These are phyloP conservation scores for Apodemia duryi DNA, from an alignment of 2,888 invertebrate genomes.

Conservation along the genomic window DNA sequence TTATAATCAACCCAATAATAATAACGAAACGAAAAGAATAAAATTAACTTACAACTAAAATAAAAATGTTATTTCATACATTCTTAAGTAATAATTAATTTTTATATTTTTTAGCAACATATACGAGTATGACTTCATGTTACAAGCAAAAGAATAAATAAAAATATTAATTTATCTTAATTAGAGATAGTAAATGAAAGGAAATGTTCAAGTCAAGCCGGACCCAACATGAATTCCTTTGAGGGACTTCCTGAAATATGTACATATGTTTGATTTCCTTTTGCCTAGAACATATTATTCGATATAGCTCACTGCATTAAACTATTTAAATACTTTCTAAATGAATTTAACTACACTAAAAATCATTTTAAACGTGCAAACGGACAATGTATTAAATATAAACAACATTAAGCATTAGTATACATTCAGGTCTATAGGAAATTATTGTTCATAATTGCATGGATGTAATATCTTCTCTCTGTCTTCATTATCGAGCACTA, in stretches of 20 bases:
- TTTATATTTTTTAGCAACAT: neutral
- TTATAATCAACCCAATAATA: too few species aligned
- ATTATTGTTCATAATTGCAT: neutral
- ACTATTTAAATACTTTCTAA: too few species aligned
- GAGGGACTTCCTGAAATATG: slow-evolving; percentile 23
- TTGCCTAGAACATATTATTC: neutral
- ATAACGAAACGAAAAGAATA: too few species aligned
- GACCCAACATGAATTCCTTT: slow-evolving; percentile 20
- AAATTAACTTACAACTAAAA: neutral
- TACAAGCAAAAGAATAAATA: too few species aligned
- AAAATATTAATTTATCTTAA: neutral
- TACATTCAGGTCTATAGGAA: neutral
- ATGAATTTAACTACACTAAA: too few species aligned
- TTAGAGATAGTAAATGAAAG: slow-evolving; percentile 10
- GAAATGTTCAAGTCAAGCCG: slow-evolving; percentile 14
- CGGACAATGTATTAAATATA: too few species aligned
- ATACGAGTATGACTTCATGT: too few species aligned
- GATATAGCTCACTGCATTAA: too few species aligned
- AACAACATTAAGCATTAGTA: neutral
- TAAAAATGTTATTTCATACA: neutral
- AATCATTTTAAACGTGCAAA: too few species aligned
- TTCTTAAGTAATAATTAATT: neutral
- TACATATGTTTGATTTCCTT: neutral
- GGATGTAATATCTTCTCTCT: too few species aligned
- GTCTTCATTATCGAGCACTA: too few species aligned